These are phyloP conservation scores for Netelia fuscicornis DNA, from an alignment of 2,888 invertebrate genomes.

Conservation along the genomic window DNA sequence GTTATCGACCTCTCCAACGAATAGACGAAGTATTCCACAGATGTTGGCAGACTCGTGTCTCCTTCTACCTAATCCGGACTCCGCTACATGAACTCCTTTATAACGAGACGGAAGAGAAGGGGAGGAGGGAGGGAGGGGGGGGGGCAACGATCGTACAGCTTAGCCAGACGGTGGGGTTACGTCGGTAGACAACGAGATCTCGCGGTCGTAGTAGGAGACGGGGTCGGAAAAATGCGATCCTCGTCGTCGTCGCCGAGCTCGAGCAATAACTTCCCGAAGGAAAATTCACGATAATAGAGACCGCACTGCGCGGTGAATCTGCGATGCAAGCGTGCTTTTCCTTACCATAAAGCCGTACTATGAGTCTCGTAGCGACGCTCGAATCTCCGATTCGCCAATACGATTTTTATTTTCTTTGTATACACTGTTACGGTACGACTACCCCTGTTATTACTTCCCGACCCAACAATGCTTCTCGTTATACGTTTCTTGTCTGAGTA, in stretches of 20 bases:
- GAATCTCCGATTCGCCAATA: constrained; percentile 33
- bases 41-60: constrained; percentile 1
- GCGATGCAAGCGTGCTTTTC: constrained; percentile 73
- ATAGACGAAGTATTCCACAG: neutral
- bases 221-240: constrained; percentile 48
- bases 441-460: constrained; percentile 27
- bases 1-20: neutral
- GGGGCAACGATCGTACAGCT: constrained; percentile 1
- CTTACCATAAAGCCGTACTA: neutral
- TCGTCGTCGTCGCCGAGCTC: constrained; percentile 68
- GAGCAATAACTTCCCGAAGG: constrained; percentile 77
- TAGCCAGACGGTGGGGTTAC: neutral
- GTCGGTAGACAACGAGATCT: constrained; percentile 57
- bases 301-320: constrained; percentile 72
- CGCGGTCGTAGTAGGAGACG: constrained; percentile 53
- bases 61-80: neutral
- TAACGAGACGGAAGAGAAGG: neutral
- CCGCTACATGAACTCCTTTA: neutral
- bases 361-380: constrained; percentile 12
- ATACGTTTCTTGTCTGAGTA: too few relatives aligned
- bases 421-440: constrained; percentile 38
- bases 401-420: constrained; percentile 42
- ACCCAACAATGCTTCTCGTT: neutral
- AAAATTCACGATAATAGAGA: constrained; percentile 81
- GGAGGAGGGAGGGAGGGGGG: neutral